A percentile compares a stretch with the other conserved stretches of the same genome.
Evolutionary conservation across 2,888 invertebrate species (phyloP).

Genomic region (Netelia virgata): DNA sequence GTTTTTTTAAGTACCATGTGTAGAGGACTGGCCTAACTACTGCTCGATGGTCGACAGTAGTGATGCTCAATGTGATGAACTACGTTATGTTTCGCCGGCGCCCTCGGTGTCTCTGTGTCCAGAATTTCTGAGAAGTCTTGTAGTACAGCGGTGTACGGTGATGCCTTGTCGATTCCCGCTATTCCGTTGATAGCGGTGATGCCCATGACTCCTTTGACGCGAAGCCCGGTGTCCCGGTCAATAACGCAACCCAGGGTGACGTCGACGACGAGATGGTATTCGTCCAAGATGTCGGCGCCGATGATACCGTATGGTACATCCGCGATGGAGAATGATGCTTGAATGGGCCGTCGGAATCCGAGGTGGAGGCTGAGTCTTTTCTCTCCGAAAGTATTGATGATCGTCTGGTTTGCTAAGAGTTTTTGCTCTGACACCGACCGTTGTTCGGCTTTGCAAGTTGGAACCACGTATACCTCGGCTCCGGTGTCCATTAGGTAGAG

Average conservation of each 20-base stretch:
- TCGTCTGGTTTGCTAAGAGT: constrained; percentile 64
- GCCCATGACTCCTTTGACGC: constrained; percentile 6
- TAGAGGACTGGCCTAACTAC: constrained; percentile 74
- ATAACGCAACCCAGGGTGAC: constrained; percentile 18
- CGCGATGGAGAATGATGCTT: constrained; percentile 65
- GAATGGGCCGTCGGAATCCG: constrained; percentile 61
- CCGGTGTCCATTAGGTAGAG: constrained; percentile 65
- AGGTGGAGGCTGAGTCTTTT: constrained; percentile 53
- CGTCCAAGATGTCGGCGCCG: constrained; percentile 64
- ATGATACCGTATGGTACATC: constrained; percentile 61
- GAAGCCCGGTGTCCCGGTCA: constrained; percentile 14
- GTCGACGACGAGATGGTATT: constrained; percentile 30
- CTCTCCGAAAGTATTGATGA: constrained; percentile 66
- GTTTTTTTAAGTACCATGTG: constrained; percentile 75
- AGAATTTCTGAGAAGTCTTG: constrained; percentile 54
- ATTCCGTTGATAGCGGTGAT: constrained; percentile 28
- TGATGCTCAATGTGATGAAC: constrained; percentile 7
- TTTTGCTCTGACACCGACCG: background rate
- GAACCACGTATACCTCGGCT: constrained; percentile 64
- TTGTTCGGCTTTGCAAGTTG: constrained; percentile 3
- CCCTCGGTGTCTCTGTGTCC: background rate
- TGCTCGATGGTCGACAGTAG: too few relatives aligned
- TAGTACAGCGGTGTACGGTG: constrained; percentile 11
- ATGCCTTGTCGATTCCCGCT: constrained; percentile 2
- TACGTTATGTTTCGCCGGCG: constrained; percentile 44